phyloP scores from a whole-genome alignment of 1,140 invertebrate species.

The Aphelenchoides besseyi region DNA sequence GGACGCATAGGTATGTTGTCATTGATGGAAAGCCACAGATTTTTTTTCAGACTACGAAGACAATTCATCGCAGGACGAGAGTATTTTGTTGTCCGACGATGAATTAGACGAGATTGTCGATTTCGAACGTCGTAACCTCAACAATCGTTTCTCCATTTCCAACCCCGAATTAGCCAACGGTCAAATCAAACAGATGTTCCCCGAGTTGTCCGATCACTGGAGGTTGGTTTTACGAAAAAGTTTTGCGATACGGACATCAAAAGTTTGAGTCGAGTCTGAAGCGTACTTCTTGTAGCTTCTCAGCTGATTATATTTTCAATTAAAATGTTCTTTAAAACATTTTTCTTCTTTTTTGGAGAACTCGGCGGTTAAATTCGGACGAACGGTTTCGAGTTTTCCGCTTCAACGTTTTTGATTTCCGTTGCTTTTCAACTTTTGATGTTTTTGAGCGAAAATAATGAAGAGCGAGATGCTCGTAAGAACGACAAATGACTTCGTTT shows the following conservation, averaged over 20 bases:
- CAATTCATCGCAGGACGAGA: constrained; percentile 21
- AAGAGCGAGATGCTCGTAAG: too few relatives aligned
- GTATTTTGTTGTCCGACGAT: constrained; percentile 29
- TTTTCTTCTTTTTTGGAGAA: too few relatives aligned
- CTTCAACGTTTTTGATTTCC: too few relatives aligned
- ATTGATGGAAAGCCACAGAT: neutral
- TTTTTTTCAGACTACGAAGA: constrained; percentile 15
- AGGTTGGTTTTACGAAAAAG: constrained; percentile 45
- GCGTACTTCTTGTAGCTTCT: neutral
- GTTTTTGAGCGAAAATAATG: too few relatives aligned
- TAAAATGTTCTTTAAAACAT: too few relatives aligned
- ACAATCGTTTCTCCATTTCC: constrained; percentile 53
- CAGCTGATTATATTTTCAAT: too few relatives aligned
- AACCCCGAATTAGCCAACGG: constrained; percentile 57
- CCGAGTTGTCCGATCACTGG: constrained; percentile 60
- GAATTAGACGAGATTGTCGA: constrained; percentile 29
- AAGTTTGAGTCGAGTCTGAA: neutral
- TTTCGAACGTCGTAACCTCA: constrained; percentile 20
- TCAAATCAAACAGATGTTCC: constrained; percentile 57
- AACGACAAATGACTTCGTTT: too few relatives aligned
- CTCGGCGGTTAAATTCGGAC: too few relatives aligned
- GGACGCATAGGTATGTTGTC: neutral
- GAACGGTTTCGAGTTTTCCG: too few relatives aligned
- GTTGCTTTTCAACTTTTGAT: too few relatives aligned
- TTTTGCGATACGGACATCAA: too few relatives aligned